Conservation (phyloP, 2,797 vertebrate species). For the Sebastes itinus region DNA sequence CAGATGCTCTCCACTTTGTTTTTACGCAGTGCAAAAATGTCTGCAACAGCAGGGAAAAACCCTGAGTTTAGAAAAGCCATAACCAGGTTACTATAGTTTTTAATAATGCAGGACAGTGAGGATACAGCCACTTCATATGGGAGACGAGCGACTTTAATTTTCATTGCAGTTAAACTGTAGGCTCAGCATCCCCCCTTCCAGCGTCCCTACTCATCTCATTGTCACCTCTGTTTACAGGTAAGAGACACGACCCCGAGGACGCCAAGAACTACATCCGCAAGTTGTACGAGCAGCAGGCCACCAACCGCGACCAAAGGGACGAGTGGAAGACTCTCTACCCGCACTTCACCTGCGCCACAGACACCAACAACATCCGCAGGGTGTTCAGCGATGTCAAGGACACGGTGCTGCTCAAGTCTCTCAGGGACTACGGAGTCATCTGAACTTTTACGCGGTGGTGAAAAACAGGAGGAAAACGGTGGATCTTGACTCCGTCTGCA, state of each 20-base stretch:
- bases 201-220: not conserved
- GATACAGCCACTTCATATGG: too few species aligned
- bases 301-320: constrained; percentile 55
- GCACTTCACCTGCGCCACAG: constrained; percentile 87
- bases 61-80: too few species aligned
- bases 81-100: too few species aligned
- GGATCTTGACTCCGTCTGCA: not conserved
- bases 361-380: constrained; percentile 83
- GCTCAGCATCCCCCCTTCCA: too few species aligned
- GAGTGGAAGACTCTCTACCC: constrained; percentile 79
- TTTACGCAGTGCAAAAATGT: too few species aligned
- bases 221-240: constrained; percentile 61
- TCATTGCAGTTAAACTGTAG: too few species aligned
- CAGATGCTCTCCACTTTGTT: too few species aligned
- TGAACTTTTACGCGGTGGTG: constrained; percentile 49
- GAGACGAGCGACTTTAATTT: too few species aligned
- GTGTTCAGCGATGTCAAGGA: constrained; percentile 84
- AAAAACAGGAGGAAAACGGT: not conserved
- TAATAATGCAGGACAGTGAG: too few species aligned
- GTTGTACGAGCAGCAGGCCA: constrained; percentile 78
- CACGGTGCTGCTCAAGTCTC: constrained; percentile 79
- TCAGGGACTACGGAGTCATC: constrained; percentile 80
- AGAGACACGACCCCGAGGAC: constrained; percentile 58
- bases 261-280: constrained; percentile 77
- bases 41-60: too few species aligned